phyloP scores from a whole-genome alignment of 2,888 invertebrate genomes.

The Nemurella pictetii region DNA sequence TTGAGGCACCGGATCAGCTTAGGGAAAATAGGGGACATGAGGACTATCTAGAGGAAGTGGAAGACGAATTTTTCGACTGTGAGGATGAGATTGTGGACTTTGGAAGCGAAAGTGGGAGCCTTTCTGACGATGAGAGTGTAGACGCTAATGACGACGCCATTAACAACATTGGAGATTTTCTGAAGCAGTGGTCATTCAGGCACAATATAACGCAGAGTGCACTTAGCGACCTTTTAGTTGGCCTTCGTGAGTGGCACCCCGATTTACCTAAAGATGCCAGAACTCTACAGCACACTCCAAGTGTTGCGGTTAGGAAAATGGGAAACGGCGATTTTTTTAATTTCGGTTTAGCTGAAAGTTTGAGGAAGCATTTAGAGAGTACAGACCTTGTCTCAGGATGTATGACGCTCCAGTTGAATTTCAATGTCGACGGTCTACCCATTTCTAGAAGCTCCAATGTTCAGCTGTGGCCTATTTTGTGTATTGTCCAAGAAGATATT shows the following conservation, averaged over 20 bases:
- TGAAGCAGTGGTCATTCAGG: no score
- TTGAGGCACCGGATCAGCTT: no score
- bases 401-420: conserved; percentile 17
- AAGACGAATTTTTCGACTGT: no score
- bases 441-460: conserved; percentile 36
- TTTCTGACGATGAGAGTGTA: no score
- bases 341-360: conserved; percentile 27
- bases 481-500: conserved; percentile 40
- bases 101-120: no score
- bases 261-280: no score
- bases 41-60: no score
- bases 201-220: no score
- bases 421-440: conserved; percentile 39
- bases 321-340: conserved; percentile 36
- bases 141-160: no score
- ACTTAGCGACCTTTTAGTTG: not conserved
- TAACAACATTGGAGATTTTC: no score
- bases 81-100: no score
- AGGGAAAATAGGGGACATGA: no score
- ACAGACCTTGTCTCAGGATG: not conserved
- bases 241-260: not conserved
- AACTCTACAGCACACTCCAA: conserved; percentile 34
- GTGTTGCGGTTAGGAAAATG: conserved; percentile 27
- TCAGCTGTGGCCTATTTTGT: conserved; percentile 40
- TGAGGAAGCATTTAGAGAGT: not conserved